A percentile compares a stretch with the other conserved stretches of the same genome.
phyloP scores from a whole-genome alignment of 2,797 vertebrate species.

The Oceanodroma leucorhoa region DNA sequence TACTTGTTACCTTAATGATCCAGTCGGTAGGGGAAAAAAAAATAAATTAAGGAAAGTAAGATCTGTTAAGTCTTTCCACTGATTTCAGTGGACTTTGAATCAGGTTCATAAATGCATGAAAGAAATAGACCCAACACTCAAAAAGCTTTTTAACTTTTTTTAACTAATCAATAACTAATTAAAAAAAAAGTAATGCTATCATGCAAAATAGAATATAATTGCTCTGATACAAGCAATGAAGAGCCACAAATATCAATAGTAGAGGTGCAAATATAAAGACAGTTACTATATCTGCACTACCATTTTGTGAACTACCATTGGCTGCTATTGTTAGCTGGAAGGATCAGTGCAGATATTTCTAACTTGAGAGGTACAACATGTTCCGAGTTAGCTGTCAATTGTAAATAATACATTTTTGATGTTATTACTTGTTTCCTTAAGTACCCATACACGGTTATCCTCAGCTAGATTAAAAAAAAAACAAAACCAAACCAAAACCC shows the following conservation, averaged over 20 bases:
- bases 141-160: not conserved
- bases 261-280: not conserved
- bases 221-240: not conserved
- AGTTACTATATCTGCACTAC: not conserved
- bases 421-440: not conserved
- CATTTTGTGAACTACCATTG: not conserved
- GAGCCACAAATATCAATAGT: not conserved
- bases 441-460: not conserved
- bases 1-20: not conserved
- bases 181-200: not conserved
- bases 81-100: not conserved
- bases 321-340: not conserved
- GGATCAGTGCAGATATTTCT: not conserved
- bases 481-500: accelerated
- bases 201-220: not conserved
- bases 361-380: not conserved
- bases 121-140: not conserved
- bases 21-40: accelerated
- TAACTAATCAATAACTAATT: not conserved
- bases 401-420: not conserved
- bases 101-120: not conserved
- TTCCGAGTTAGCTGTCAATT: not conserved
- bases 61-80: not conserved
- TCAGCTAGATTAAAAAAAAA: not conserved
- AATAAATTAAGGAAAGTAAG: not conserved